Evolutionary conservation across 1,140 invertebrate species (phyloP).

Genomic region (Brachionus paranguensis): DNA sequence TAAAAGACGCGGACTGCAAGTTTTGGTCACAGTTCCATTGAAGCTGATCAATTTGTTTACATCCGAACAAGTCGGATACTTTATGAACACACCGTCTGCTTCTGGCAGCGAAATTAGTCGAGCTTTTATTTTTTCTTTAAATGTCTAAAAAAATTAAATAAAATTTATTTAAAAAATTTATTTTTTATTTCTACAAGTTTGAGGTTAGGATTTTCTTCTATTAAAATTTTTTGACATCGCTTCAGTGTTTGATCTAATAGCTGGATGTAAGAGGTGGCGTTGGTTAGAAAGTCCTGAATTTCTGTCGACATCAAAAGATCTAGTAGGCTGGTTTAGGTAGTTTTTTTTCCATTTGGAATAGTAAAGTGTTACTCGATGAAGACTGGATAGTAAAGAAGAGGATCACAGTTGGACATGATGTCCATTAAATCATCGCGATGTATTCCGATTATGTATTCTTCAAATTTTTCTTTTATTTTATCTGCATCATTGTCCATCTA

Average conservation of each 20-base stretch:
- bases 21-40: conserved; percentile 30
- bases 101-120: neutral
- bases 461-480: neutral
- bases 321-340: neutral
- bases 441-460: neutral
- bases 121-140: conserved; percentile 3
- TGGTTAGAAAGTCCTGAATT: conserved; percentile 20
- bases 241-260: neutral
- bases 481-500: neutral
- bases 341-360: neutral
- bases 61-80: neutral
- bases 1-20: neutral
- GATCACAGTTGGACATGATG: neutral
- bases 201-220: neutral
- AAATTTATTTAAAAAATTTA: neutral
- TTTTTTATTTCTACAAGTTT: neutral
- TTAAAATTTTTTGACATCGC: neutral
- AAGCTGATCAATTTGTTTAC: conserved; percentile 31
- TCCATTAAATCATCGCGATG: neutral
- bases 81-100: conserved; percentile 9
- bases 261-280: neutral
- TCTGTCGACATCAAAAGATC: conserved; percentile 10
- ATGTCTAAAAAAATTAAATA: neutral
- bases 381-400: neutral
- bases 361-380: neutral